Evolutionary conservation across 2,888 invertebrate genomes (phyloP).

Genomic region (Diaphora mendica): DNA sequence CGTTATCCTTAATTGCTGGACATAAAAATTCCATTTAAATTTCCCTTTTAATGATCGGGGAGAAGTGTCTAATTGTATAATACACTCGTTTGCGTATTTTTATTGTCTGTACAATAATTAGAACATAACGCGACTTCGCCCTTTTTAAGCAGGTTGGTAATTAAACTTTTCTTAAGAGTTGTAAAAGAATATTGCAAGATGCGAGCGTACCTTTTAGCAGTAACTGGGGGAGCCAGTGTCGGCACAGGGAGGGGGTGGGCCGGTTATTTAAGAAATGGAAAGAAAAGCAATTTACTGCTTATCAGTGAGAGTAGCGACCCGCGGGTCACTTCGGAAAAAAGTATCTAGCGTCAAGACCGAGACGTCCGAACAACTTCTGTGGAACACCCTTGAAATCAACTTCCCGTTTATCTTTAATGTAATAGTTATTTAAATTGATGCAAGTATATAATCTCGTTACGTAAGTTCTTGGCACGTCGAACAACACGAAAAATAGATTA

Average conservation of each 20-base stretch:
- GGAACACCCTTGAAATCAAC: constrained; percentile 30
- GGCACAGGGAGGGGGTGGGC: constrained; percentile 53
- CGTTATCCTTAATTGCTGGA: constrained; percentile 87
- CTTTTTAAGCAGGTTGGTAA: constrained; percentile 79
- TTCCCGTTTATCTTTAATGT: constrained; percentile 23
- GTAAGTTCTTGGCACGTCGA: constrained; percentile 50
- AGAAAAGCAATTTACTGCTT: constrained; percentile 85
- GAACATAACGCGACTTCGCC: constrained; percentile 83
- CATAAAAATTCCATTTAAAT: constrained; percentile 88
- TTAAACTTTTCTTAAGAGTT: constrained; percentile 80
- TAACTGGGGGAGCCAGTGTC: constrained; percentile 49
- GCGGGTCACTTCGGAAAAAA: constrained; percentile 72
- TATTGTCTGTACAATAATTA: constrained; percentile 86
- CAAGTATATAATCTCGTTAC: constrained; percentile 29
- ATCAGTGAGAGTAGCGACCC: constrained; percentile 74
- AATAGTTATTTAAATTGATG: constrained; percentile 14
- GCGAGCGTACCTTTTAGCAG: constrained; percentile 65
- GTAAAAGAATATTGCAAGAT: constrained; percentile 78
- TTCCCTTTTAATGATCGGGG: constrained; percentile 86
- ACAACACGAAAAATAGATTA: constrained; percentile 64
- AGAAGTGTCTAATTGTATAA: constrained; percentile 87
- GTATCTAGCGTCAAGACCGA: constrained; percentile 58
- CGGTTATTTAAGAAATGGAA: constrained; percentile 82
- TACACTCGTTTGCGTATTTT: constrained; percentile 87
- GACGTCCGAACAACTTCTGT: constrained; percentile 57